A percentile compares a stretch with the other conserved stretches of the same genome.
phyloP scores from a whole-genome alignment of 2,888 invertebrate species.

The Yponomeuta evonymella region DNA sequence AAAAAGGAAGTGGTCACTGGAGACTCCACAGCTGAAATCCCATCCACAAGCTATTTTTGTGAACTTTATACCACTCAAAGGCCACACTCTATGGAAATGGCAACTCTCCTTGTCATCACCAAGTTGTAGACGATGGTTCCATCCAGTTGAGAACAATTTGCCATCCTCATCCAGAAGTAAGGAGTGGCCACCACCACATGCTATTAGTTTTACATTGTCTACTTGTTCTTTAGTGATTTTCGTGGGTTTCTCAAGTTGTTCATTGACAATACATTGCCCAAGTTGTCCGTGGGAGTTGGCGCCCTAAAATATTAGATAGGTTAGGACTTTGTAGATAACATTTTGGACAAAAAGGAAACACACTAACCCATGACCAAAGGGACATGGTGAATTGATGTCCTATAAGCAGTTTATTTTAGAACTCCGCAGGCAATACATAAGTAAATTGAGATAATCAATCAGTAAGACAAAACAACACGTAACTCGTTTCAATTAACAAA shows the following conservation, averaged over 20 bases:
- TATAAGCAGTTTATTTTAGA: no score
- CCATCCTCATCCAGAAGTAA: constrained; percentile 81
- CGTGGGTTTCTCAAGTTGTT: constrained; percentile 79
- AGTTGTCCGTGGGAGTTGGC: constrained; percentile 91
- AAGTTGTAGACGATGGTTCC: constrained; percentile 85
- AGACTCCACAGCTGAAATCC: constrained; percentile 87
- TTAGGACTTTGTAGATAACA: background rate
- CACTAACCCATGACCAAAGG: constrained; percentile 55
- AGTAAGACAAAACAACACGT: background rate
- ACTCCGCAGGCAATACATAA: no score
- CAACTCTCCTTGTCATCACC: constrained; percentile 72
- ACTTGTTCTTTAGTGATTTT: constrained; percentile 47
- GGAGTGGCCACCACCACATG: constrained; percentile 87
- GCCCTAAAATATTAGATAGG: constrained; percentile 73
- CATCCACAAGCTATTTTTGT: constrained; percentile 85
- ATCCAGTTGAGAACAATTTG: constrained; percentile 85
- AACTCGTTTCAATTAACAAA: background rate
- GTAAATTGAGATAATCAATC: background rate
- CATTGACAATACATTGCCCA: constrained; percentile 80
- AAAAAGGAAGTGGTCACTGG: constrained; percentile 80
- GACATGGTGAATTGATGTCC: constrained; percentile 30
- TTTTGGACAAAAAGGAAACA: constrained; percentile 10
- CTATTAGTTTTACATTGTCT: constrained; percentile 76
- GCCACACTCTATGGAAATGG: constrained; percentile 78
- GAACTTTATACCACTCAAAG: constrained; percentile 72